Base-by-base conservation (phyloP, 92 coral and sea anemone genomes). In the Montipora capitata region DNA sequence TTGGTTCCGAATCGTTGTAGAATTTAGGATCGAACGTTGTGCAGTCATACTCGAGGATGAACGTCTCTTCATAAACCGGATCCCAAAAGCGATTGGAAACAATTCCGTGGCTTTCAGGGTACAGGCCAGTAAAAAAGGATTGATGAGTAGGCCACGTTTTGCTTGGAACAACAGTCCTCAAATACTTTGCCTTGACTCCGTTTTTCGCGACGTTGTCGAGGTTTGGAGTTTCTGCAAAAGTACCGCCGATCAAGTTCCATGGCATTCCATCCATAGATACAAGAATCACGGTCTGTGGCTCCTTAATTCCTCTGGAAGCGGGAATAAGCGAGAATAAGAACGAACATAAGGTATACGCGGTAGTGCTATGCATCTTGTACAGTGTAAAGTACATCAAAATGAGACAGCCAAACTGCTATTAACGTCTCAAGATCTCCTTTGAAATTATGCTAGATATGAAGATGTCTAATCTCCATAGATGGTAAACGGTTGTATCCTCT, bases 91-190 rank as follows among this genome's bases (percentile, higher is more conserved):
- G 10, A 77, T 96, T 96, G 10, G 98, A 91, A 40, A 96, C 91
- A 54, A 96, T 79, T 48, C 99, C 99, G 27, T 96, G 99, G 68
- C 91, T 91, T 74, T 96, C 99, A 1, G 99, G 89, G 87, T 95
- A 96, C 44, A 96, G 74, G 5, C 99, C 99, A 51, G 99, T 96
- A 10, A 96, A 84, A 10, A 86, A 77, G 0, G 96, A 81, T 12
- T 91, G 82, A 59, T 95, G 99, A 13, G 94, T 96, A 3, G 99
- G 99, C 95, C 96, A 96, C 39, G 99, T 95, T 68, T 84, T 90
- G 2, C 96, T 92, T 0, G 98, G 99, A 14, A 92, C 87, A 2
- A 96, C 94, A 8, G 95, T 91, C 40, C 72, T 67, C 87, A 96
- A 83, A 87, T 92, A 92, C 27, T 85, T 78, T 5, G 96, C 94